Conservation (phyloP, 2,888 invertebrate species). For the Drosophila hamatofila region DNA sequence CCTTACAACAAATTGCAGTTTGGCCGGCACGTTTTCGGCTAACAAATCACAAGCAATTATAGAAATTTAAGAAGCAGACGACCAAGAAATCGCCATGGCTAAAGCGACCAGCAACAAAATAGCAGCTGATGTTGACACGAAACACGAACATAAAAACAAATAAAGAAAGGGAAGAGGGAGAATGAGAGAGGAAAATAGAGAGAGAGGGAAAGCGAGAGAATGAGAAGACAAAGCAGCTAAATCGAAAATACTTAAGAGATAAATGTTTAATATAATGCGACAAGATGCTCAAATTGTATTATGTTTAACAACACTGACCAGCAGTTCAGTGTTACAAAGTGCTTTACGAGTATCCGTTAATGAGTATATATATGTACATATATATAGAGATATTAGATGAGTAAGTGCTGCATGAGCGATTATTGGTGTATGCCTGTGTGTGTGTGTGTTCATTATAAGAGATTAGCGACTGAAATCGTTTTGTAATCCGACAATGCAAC, state of each 20-base stretch:
- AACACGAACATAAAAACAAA: conserved; percentile 54
- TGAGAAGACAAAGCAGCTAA: conserved; percentile 32
- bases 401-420: conserved; percentile 66
- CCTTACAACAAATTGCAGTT: conserved; percentile 75
- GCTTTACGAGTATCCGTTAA: conserved; percentile 40
- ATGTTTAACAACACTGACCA: conserved; percentile 17
- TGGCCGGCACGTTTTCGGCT: conserved; percentile 75
- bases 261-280: conserved; percentile 76
- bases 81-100: conserved; percentile 35
- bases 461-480: conserved; percentile 76
- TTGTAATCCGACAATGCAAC: conserved; percentile 67
- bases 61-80: conserved; percentile 79
- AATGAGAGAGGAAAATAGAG: neutral
- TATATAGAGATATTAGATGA: conserved; percentile 10
- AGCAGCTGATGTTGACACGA: conserved; percentile 78
- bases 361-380: neutral
- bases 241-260: conserved; percentile 75
- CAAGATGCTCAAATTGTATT: conserved; percentile 56
- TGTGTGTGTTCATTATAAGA: conserved; percentile 75
- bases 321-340: neutral
- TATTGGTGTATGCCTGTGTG: conserved; percentile 55
- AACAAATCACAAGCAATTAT: conserved; percentile 81
- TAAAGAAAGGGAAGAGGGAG: neutral
- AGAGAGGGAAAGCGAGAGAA: neutral
- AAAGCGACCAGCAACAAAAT: conserved; percentile 32